phyloP scores from a whole-genome alignment of 92 coral and sea anemone species.

The Pocillopora grandis region DNA sequence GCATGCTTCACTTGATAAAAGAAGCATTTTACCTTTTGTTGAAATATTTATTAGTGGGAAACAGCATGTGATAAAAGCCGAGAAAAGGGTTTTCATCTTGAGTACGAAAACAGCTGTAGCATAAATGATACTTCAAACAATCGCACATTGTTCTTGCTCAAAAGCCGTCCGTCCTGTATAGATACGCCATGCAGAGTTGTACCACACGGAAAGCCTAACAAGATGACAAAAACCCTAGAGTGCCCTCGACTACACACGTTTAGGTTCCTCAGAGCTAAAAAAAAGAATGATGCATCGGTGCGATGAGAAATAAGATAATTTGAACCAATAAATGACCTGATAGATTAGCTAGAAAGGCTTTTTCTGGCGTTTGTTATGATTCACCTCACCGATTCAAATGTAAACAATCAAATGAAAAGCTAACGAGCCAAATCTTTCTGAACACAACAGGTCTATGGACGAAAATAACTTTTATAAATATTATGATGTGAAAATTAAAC shows the following conservation, averaged over 20 bases:
- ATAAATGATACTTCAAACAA: slow-evolving; percentile 12
- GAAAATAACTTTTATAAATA: neutral
- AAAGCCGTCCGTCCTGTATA: neutral
- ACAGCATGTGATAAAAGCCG: slow-evolving; percentile 15
- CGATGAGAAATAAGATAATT: neutral
- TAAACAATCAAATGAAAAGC: slow-evolving; percentile 14
- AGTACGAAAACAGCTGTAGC: slow-evolving; percentile 29
- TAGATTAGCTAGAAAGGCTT: neutral
- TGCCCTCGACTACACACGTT: neutral
- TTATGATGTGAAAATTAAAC: neutral
- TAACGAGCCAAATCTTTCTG: slow-evolving; percentile 15
- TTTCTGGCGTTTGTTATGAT: slow-evolving; percentile 9
- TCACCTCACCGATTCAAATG: slow-evolving; percentile 5
- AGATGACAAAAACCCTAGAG: neutral
- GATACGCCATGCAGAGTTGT: neutral
- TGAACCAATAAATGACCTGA: neutral
- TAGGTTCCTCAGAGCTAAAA: neutral
- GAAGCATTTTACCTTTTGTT: neutral
- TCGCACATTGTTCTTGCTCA: neutral
- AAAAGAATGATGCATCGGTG: neutral
- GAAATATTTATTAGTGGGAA: slow-evolving; percentile 9
- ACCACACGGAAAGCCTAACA: neutral
- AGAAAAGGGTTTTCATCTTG: slow-evolving; percentile 1
- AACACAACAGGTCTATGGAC: neutral
- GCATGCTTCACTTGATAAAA: neutral